These are phyloP conservation scores for Imbricaverruca yamaguchii DNA, from an alignment of 2,888 invertebrate genomes.

Conservation along the genomic window DNA sequence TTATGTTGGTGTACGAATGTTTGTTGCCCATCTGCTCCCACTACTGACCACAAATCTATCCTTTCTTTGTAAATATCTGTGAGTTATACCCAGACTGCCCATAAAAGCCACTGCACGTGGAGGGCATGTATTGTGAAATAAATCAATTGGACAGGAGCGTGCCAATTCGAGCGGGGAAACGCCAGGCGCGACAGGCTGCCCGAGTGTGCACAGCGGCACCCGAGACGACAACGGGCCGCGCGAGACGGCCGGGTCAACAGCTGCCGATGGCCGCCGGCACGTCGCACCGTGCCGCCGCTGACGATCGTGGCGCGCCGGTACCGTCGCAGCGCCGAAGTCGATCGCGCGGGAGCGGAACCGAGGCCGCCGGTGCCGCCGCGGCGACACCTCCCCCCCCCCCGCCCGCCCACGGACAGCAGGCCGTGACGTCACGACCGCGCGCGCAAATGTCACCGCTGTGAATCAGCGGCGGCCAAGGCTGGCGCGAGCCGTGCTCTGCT, in stretches of 20 bases:
- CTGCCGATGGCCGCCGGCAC: too few species aligned
- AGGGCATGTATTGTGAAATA: too few species aligned
- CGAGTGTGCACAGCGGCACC: neutral
- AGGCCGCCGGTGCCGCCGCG: neutral
- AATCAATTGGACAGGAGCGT: too few species aligned
- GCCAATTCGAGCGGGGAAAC: too few species aligned
- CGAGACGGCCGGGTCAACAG: neutral
- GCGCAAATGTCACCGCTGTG: neutral
- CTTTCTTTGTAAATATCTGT: too few species aligned
- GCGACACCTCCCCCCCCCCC: too few species aligned
- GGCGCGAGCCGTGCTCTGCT: neutral
- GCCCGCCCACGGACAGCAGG: neutral
- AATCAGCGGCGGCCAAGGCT: neutral
- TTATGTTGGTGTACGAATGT: too few species aligned
- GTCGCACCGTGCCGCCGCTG: neutral
- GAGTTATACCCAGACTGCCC: too few species aligned
- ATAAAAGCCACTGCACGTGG: too few species aligned
- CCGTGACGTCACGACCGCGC: neutral
- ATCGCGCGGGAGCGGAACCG: neutral
- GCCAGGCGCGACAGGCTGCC: too few species aligned
- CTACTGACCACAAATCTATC: too few species aligned
- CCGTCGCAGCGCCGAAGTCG: neutral
- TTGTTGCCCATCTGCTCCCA: too few species aligned
- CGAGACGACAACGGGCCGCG: neutral
- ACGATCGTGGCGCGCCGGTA: neutral